Percentiles rank a stretch among this genome's conserved stretches.
These are phyloP conservation scores for Conopomorpha cramerella DNA, from an alignment of 1,140 invertebrate species.

Conservation along the genomic window DNA sequence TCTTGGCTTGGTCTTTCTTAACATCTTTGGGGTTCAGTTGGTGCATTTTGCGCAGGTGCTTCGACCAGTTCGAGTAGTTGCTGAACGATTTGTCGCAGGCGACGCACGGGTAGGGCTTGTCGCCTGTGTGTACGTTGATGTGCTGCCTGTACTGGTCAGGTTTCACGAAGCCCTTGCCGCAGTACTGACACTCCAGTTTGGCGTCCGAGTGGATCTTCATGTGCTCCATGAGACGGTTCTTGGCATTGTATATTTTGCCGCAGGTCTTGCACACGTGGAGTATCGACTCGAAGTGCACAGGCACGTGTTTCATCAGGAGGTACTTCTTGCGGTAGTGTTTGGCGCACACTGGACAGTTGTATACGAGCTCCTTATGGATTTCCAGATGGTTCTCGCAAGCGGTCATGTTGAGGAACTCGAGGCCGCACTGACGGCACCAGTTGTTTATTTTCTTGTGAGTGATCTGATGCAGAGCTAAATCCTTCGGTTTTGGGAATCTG, in stretches of 20 bases:
- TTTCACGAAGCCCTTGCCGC: conserved; percentile 30
- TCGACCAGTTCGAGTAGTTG: conserved; percentile 26
- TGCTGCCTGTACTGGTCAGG: conserved; percentile 22
- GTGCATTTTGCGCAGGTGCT: conserved; percentile 32
- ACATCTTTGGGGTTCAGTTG: conserved; percentile 15
- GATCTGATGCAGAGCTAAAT: conserved; percentile 24
- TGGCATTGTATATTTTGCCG: conserved; percentile 29
- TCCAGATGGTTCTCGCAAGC: conserved; percentile 27
- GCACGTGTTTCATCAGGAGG: conserved; percentile 24
- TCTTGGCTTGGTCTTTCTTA: conserved; percentile 4
- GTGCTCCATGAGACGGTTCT: conserved; percentile 25
- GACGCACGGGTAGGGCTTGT: conserved; percentile 25
- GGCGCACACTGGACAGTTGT: conserved; percentile 32
- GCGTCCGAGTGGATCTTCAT: conserved; percentile 24
- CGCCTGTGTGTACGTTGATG: conserved; percentile 28
- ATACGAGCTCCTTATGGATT: conserved; percentile 24
- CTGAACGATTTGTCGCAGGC: conserved; percentile 32
- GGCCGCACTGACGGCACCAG: conserved; percentile 29
- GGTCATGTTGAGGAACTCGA: conserved; percentile 17
- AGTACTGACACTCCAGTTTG: conserved; percentile 21
- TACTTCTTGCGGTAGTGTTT: conserved; percentile 26
- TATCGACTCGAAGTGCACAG: conserved; percentile 31
- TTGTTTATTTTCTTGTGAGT: conserved; percentile 15
- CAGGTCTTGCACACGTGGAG: conserved; percentile 40
- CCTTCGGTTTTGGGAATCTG: conserved; percentile 28